Evolutionary conservation across 2,797 vertebrate species (phyloP).

Genomic region (Sebastes wilsoni): DNA sequence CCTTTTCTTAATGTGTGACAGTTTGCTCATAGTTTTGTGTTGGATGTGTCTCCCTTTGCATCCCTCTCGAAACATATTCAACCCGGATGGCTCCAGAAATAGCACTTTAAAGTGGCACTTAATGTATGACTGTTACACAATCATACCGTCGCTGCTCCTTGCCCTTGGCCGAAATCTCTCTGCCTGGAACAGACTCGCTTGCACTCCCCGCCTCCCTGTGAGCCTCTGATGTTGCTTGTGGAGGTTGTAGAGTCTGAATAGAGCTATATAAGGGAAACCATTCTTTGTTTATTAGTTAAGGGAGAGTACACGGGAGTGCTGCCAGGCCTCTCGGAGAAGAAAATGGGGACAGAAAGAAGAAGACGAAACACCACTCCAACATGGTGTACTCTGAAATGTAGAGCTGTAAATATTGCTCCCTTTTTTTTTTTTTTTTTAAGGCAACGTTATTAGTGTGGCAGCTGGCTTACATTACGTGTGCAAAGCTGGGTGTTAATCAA

Average conservation of each 20-base stretch:
- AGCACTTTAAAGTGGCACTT: constrained; percentile 69
- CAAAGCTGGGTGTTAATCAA: constrained; percentile 69
- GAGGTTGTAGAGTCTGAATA: constrained; percentile 60
- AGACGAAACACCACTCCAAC: constrained; percentile 59
- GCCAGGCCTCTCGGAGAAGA: constrained; percentile 68
- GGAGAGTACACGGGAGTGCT: constrained; percentile 69
- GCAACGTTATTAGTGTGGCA: constrained; percentile 45
- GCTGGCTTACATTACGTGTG: constrained; percentile 70
- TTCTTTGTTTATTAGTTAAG: constrained; percentile 82
- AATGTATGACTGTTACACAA: constrained; percentile 69
- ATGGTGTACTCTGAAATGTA: constrained; percentile 47
- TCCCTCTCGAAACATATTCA: constrained; percentile 9
- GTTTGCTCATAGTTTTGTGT: background rate
- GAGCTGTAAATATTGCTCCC: constrained; percentile 61
- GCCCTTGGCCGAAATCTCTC: constrained; percentile 65
- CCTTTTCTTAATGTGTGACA: background rate
- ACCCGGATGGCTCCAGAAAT: constrained; percentile 60
- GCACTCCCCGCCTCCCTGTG: constrained; percentile 30
- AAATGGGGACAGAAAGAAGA: constrained; percentile 65
- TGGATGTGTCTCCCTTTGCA: constrained; percentile 7
- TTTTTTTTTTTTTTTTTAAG: constrained; percentile 22
- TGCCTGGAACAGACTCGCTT: constrained; percentile 40
- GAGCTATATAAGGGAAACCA: constrained; percentile 82
- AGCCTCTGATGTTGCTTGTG: constrained; percentile 51
- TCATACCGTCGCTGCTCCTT: constrained; percentile 44